Evolutionary conservation across 2,888 invertebrate species (phyloP).

Genomic region (Drosophila subquinaria): DNA sequence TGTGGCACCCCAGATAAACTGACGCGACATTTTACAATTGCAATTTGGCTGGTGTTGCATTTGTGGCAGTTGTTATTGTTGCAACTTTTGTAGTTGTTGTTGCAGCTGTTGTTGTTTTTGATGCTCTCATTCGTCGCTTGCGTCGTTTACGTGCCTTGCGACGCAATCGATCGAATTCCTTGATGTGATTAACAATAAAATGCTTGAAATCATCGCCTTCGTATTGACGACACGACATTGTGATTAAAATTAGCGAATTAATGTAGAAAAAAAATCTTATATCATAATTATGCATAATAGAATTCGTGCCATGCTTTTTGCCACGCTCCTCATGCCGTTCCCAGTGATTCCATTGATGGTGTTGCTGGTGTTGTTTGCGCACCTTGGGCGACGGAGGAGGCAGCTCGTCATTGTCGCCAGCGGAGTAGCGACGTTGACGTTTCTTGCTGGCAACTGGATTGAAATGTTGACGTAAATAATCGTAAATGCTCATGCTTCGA

Average conservation of each 20-base stretch:
- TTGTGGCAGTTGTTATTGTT: constrained; percentile 6
- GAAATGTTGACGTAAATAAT: constrained; percentile 59
- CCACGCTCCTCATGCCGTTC: constrained; percentile 22
- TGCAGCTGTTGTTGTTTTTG: constrained; percentile 5
- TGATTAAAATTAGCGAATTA: constrained; percentile 81
- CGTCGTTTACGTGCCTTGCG: constrained; percentile 77
- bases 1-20: too few relatives aligned
- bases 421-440: constrained; percentile 46
- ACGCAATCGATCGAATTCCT: constrained; percentile 76
- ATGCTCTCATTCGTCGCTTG: constrained; percentile 51
- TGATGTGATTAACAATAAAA: constrained; percentile 75
- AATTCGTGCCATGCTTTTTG: constrained; percentile 34
- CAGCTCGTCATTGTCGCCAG: constrained; percentile 31
- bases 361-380: constrained; percentile 39
- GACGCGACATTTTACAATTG: constrained; percentile 1
- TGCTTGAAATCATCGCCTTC: constrained; percentile 77
- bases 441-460: constrained; percentile 42
- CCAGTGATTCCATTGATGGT: constrained; percentile 9
- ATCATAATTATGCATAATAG: constrained; percentile 63
- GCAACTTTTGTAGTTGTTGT: neutral
- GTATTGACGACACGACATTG: constrained; percentile 73
- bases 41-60: constrained; percentile 11
- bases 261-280: constrained; percentile 83
- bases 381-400: constrained; percentile 44
- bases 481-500: constrained; percentile 66